phyloP scores from a whole-genome alignment of 2,888 invertebrate genomes.

The Diloba caeruleocephala region DNA sequence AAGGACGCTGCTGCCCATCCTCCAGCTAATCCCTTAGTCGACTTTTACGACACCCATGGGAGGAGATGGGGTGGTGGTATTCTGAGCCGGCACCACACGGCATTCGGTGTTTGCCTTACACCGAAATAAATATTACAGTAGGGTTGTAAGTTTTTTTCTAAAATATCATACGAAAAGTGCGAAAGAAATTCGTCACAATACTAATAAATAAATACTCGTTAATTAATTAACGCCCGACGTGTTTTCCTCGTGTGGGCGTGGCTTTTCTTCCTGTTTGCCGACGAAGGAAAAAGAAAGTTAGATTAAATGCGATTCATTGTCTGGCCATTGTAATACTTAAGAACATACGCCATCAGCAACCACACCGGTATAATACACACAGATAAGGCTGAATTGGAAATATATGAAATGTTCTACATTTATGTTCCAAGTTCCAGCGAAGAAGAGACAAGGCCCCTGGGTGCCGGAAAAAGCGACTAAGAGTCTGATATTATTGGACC shows the following conservation, averaged over 20 bases:
- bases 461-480: no score
- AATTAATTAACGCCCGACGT: conserved; percentile 81
- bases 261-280: conserved; percentile 75
- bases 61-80: no score
- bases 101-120: conserved; percentile 5
- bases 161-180: conserved; percentile 48
- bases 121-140: conserved; percentile 13
- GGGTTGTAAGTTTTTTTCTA: conserved; percentile 16
- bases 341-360: conserved; percentile 38
- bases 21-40: no score
- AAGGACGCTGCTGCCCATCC: no score
- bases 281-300: conserved; percentile 81
- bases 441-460: no score
- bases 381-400: conserved; percentile 13
- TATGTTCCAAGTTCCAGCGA: no score
- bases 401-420: no score
- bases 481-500: no score
- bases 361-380: conserved; percentile 26
- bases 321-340: conserved; percentile 50
- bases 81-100: no score
- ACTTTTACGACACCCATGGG: no score
- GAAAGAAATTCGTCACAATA: conserved; percentile 66
- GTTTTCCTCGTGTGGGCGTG: conserved; percentile 80
- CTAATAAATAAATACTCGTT: conserved; percentile 75
- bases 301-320: conserved; percentile 80